Evolutionary conservation across 2,113 vertebrate species (phyloP).

Genomic region (Campylomormyrus tamandua): DNA sequence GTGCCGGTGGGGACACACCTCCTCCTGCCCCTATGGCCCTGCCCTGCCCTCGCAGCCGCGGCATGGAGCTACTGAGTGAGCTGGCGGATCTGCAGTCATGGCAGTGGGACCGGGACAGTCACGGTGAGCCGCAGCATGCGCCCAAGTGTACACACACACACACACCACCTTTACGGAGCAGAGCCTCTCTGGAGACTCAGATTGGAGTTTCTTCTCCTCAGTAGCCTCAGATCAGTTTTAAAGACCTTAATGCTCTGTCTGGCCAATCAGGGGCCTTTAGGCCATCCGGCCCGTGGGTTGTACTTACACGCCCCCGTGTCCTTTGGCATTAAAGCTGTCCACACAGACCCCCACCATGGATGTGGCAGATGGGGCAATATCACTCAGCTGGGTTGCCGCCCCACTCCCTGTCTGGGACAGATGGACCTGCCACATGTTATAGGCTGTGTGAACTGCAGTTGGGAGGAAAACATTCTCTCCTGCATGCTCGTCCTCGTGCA

Average conservation of each 20-base stretch:
- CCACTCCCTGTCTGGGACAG: not conserved
- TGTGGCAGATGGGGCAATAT: not conserved
- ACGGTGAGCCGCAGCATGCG: constrained; percentile 58
- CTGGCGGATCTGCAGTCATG: constrained; percentile 82
- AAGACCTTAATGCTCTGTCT: constrained; percentile 37
- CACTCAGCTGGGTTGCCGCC: not conserved
- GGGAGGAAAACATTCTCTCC: not conserved
- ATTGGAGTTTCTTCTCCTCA: not conserved
- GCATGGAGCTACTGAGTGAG: constrained; percentile 88
- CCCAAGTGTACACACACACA: constrained; percentile 21
- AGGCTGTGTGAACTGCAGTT: not conserved
- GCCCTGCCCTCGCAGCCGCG: constrained; percentile 62
- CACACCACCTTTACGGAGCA: not conserved
- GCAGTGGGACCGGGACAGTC: constrained; percentile 53
- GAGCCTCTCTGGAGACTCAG: not conserved
- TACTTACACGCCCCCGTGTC: not conserved
- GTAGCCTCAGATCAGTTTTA: constrained; percentile 44
- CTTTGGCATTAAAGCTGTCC: constrained; percentile 9
- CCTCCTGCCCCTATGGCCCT: constrained; percentile 40
- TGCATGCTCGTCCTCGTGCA: not conserved
- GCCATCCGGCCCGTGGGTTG: not conserved
- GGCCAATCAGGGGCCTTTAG: constrained; percentile 12
- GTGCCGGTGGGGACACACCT: constrained; percentile 65
- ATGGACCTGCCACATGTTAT: not conserved
- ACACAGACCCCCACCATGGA: not conserved